Evolutionary conservation across 2,888 invertebrate genomes (phyloP).

Genomic region (Oligia latruncula): DNA sequence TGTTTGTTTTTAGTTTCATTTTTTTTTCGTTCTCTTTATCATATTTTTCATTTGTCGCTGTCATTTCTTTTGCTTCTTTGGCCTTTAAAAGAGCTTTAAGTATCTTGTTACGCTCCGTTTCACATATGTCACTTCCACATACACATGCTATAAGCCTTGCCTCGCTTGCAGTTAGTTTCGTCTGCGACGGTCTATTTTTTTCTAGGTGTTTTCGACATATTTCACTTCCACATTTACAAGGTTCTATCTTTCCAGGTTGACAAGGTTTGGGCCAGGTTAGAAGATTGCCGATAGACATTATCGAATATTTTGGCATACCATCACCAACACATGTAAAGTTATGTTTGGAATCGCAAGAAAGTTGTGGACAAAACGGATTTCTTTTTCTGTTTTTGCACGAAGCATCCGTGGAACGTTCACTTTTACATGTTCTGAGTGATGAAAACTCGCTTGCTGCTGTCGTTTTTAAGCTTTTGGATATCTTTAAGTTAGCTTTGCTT

Average conservation of each 20-base stretch:
- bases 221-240: constrained; percentile 35
- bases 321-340: constrained; percentile 13
- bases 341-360: background rate
- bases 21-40: background rate
- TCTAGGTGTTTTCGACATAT: constrained; percentile 24
- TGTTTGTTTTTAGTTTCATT: background rate
- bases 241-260: background rate
- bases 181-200: constrained; percentile 29
- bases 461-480: constrained; percentile 37
- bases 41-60: background rate
- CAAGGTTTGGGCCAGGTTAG: background rate
- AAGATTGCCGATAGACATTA: background rate
- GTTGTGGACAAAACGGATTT: background rate
- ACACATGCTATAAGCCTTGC: constrained; percentile 42
- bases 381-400: background rate
- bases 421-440: constrained; percentile 23
- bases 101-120: constrained; percentile 35
- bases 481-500: background rate
- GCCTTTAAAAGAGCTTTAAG: constrained; percentile 33
- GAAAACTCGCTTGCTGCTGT: background rate
- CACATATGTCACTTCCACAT: constrained; percentile 49
- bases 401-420: constrained; percentile 34
- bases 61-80: constrained; percentile 28
- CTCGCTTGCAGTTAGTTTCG: constrained; percentile 43
- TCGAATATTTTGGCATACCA: constrained; percentile 39